A percentile compares a stretch with the other conserved stretches of the same genome.
phyloP scores from a whole-genome alignment of 1,140 invertebrate species.

The Asbolus verrucosus region DNA sequence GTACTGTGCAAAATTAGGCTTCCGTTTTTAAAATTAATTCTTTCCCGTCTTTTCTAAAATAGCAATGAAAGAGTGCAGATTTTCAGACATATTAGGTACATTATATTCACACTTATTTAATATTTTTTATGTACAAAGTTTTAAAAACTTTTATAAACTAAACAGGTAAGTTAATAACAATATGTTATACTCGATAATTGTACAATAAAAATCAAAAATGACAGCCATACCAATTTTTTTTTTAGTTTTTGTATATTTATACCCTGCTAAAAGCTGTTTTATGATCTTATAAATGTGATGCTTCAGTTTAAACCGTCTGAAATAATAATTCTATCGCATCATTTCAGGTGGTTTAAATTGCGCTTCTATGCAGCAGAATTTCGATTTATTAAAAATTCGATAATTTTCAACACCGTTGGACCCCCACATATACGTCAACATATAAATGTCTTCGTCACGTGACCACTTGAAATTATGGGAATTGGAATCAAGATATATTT shows the following conservation, averaged over 20 bases:
- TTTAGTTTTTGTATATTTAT: conserved; percentile 18
- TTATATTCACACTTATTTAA: conserved; percentile 29
- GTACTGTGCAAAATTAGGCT: conserved; percentile 35
- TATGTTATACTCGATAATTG: background rate
- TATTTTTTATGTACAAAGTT: conserved; percentile 12
- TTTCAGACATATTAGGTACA: conserved; percentile 12
- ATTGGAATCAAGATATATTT: too few relatives aligned
- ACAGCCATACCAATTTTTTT: conserved; percentile 30
- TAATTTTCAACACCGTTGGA: too few relatives aligned
- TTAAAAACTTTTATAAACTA: conserved; percentile 34
- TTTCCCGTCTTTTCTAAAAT: too few relatives aligned
- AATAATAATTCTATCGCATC: too few relatives aligned
- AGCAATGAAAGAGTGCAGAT: conserved; percentile 12
- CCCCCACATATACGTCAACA: too few relatives aligned
- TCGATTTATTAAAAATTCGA: background rate
- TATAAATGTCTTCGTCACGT: too few relatives aligned
- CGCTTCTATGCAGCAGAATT: background rate
- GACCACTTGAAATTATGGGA: too few relatives aligned
- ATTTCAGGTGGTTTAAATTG: too few relatives aligned
- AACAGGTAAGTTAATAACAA: conserved; percentile 20
- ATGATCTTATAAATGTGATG: background rate
- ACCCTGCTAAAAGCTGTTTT: conserved; percentile 49
- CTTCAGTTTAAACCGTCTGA: background rate
- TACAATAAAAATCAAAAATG: conserved; percentile 6
- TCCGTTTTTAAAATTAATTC: too few relatives aligned